Evolutionary conservation across 2,888 invertebrate genomes (phyloP).

Genomic region (Xanthia icteritia): DNA sequence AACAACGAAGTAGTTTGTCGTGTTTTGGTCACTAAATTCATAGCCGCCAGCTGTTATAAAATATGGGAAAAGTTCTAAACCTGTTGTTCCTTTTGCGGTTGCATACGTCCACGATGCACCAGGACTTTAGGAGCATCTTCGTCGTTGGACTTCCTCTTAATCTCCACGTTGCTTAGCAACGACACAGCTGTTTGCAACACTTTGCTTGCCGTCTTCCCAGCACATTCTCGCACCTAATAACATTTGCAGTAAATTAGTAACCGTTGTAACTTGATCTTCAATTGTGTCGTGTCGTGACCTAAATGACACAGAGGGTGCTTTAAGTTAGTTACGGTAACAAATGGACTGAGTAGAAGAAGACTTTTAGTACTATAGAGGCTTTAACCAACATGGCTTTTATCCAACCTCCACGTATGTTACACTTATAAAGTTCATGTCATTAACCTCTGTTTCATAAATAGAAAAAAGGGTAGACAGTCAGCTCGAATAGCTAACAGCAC

Average conservation of each 20-base stretch:
- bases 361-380: background rate
- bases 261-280: slow-evolving; percentile 30
- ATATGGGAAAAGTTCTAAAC: slow-evolving; percentile 64
- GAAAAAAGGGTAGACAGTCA: background rate
- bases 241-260: slow-evolving; percentile 31
- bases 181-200: slow-evolving; percentile 74
- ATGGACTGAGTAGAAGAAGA: background rate
- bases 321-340: slow-evolving; percentile 12
- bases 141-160: slow-evolving; percentile 71
- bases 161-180: slow-evolving; percentile 69
- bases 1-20: slow-evolving; percentile 37
- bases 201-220: slow-evolving; percentile 77
- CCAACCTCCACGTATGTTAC: background rate
- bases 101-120: slow-evolving; percentile 74
- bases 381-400: background rate
- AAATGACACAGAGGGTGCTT: slow-evolving; percentile 15
- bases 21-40: slow-evolving; percentile 42
- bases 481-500: background rate
- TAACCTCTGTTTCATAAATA: background rate
- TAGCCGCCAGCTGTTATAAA: slow-evolving; percentile 22
- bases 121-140: slow-evolving; percentile 63
- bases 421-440: background rate
- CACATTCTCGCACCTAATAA: slow-evolving; percentile 82
- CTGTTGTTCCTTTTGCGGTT: slow-evolving; percentile 76
- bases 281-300: slow-evolving; percentile 32